Conservation (phyloP, 1,140 invertebrate species). For the Platorchestia sp. region DNA sequence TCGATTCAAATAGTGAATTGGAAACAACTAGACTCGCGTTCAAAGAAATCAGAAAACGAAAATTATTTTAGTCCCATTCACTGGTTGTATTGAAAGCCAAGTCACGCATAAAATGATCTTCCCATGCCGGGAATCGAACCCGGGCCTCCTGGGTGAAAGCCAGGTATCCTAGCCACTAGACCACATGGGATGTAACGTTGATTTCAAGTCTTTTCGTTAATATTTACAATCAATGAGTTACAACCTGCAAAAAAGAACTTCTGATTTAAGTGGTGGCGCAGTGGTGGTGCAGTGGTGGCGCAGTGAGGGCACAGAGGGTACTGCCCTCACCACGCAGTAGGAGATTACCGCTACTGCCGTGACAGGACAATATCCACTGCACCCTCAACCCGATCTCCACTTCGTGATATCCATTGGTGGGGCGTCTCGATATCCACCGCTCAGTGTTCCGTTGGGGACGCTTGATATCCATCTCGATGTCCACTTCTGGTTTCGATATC, state of each 20-base stretch:
- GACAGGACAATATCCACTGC: slow-evolving; percentile 39
- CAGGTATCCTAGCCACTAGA: slow-evolving; percentile 73
- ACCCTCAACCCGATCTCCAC: not conserved
- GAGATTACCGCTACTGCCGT: slow-evolving; percentile 23
- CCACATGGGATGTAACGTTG: slow-evolving; percentile 70
- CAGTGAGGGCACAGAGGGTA: not conserved
- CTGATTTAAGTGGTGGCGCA: not conserved
- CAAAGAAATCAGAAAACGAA: too few relatives aligned
- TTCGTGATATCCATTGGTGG: not conserved
- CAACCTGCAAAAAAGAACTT: too few relatives aligned
- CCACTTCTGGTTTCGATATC: too few relatives aligned
- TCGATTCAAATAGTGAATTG: too few relatives aligned
- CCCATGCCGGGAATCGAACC: slow-evolving; percentile 72
- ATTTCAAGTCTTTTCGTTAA: too few relatives aligned
- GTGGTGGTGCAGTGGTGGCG: not conserved
- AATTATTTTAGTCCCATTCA: too few relatives aligned
- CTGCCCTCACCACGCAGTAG: slow-evolving; percentile 36
- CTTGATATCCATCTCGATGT: too few relatives aligned
- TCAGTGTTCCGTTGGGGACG: too few relatives aligned
- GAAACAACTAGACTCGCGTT: too few relatives aligned
- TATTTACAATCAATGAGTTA: too few relatives aligned
- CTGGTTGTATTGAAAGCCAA: too few relatives aligned
- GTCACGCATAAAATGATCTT: slow-evolving; percentile 57
- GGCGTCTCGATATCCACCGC: too few relatives aligned
- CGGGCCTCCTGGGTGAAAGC: slow-evolving; percentile 73